phyloP scores from a whole-genome alignment of 2,888 invertebrate genomes.

The Lithosia quadra region DNA sequence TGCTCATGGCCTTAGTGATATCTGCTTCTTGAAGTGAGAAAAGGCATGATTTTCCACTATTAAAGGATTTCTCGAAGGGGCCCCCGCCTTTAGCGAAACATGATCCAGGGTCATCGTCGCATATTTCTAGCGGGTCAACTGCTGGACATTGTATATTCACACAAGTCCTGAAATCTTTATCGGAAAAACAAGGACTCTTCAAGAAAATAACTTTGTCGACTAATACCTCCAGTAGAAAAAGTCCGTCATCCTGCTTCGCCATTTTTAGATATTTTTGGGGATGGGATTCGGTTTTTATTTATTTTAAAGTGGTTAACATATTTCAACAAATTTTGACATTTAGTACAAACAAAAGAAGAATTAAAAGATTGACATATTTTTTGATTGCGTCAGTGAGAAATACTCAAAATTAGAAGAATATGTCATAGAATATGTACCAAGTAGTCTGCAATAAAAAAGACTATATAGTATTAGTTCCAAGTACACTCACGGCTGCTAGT shows the following conservation, averaged over 20 bases:
- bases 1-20: conserved; percentile 81
- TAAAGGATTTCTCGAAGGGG: conserved; percentile 81
- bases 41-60: conserved; percentile 90
- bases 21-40: conserved; percentile 87
- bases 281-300: conserved; percentile 64
- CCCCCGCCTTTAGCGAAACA: conserved; percentile 73
- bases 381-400: neutral
- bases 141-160: conserved; percentile 87
- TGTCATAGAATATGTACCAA: neutral
- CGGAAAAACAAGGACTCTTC: conserved; percentile 78
- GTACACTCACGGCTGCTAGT: too few species aligned
- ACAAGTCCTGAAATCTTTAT: conserved; percentile 86
- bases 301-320: conserved; percentile 47
- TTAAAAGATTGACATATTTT: conserved; percentile 7
- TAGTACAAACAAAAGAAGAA: conserved; percentile 59
- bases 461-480: neutral
- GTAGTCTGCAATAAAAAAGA: neutral
- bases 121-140: conserved; percentile 87
- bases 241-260: conserved; percentile 84
- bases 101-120: conserved; percentile 86
- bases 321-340: conserved; percentile 57
- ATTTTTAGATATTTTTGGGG: conserved; percentile 64
- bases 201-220: conserved; percentile 83
- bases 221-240: conserved; percentile 89
- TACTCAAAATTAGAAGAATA: conserved; percentile 7